Base-by-base conservation (phyloP, 2,797 vertebrate genomes). In the Staurois parvus region DNA sequence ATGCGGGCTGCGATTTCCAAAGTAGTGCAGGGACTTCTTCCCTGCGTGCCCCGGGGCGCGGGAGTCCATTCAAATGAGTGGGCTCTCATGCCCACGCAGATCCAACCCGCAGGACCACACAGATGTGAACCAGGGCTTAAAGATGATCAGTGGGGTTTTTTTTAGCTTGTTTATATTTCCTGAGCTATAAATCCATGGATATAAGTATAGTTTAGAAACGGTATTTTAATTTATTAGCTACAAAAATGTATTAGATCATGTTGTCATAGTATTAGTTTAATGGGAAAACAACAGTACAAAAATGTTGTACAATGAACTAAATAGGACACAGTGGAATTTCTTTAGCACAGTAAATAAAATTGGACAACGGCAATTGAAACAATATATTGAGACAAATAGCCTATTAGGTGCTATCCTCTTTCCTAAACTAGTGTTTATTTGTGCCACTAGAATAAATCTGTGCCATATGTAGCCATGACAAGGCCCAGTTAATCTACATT, bases 371-470 rank as follows among this genome's bases (percentile, higher is more conserved):
- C 28, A 32, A 76, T 30, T 75, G 15, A 52, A 52, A 21, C 42
- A 76, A 32, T 52, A 32, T 24, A 76, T 24, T 19, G 28, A 40
- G 73, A 73, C 26, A 75, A 75, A 52, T 52, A 52, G 48, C 15
- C 48, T 21, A 52, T 52, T 52, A 52, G 48, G 48, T 5, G 13
- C 48, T 21, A 21, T 52, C 48, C 48, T 9, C 10, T 52, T 52
- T 52, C 48, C 48, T 21, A 52, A 52, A 40, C 30, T 30, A 28
- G 32, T 72, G 45, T 40, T 45, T 45, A n/a, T 26, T 26, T 81
- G 52, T 81, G n/a, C 32, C 32, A 48, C 30, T 28, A 75, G 40
- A 83, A 76, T 19, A 69, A 37, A 83, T 52, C 29, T 37, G 42
- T 76, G 48, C 17, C 69, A 68, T 12, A 24, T 40, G 30, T 29